Percentiles rank a stretch among this genome's conserved stretches.
Conservation (phyloP, 2,888 invertebrate genomes). For the Drosophila pseudotakahashii region DNA sequence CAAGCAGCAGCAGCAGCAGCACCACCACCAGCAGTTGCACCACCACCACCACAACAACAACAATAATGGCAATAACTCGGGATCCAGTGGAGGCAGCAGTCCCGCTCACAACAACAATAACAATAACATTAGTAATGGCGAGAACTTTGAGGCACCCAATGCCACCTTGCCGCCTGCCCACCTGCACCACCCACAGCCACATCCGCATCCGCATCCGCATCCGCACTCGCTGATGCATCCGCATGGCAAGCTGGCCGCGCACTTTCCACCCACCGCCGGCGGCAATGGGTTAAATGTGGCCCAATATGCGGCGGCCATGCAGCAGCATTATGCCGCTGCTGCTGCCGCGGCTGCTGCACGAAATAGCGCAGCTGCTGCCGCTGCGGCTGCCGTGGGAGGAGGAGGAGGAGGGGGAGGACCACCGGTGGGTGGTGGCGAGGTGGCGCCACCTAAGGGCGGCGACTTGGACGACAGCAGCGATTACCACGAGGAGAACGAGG, state of each 20-base stretch:
- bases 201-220: slow-evolving; percentile 45
- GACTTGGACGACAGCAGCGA: slow-evolving; percentile 82
- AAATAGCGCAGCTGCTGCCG: slow-evolving; percentile 71
- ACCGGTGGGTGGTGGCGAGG: slow-evolving; percentile 24
- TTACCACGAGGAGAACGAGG: slow-evolving; percentile 82
- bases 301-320: slow-evolving; percentile 82
- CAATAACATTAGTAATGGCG: slow-evolving; percentile 8
- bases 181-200: slow-evolving; percentile 34
- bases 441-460: slow-evolving; percentile 61
- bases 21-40: slow-evolving; percentile 38
- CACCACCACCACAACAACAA: slow-evolving; percentile 55
- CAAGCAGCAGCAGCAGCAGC: slow-evolving; percentile 75
- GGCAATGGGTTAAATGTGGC: slow-evolving; percentile 81
- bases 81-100: slow-evolving; percentile 47
- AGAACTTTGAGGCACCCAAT: slow-evolving; percentile 27
- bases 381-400: slow-evolving; percentile 15
- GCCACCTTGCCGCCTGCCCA: slow-evolving; percentile 23
- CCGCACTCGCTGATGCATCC: slow-evolving; percentile 55
- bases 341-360: slow-evolving; percentile 77
- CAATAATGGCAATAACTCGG: slow-evolving; percentile 48
- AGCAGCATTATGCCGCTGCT: slow-evolving; percentile 81
- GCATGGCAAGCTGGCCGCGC: slow-evolving; percentile 65
- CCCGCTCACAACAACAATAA: slow-evolving; percentile 43
- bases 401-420: slow-evolving; percentile 2
- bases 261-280: slow-evolving; percentile 26